Conservation (phyloP, 2,113 vertebrate species). For the Calyptomena viridis region DNA sequence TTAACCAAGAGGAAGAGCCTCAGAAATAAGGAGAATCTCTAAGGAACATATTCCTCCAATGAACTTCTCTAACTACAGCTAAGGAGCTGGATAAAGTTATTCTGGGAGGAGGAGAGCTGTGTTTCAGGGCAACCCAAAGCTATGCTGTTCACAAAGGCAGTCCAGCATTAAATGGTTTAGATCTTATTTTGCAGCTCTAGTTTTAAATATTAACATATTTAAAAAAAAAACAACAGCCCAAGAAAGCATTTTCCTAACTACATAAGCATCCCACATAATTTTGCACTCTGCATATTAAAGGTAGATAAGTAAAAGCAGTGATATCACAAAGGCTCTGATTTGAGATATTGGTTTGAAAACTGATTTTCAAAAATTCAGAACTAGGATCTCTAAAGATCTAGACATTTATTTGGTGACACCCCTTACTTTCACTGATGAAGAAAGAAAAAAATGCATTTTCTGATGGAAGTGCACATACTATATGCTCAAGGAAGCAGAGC, state of each 20-base stretch:
- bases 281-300: slow-evolving; percentile 41
- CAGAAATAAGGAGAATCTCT: slow-evolving; percentile 70
- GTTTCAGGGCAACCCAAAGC: slow-evolving; percentile 46
- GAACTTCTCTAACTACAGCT: slow-evolving; percentile 58
- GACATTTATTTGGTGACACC: slow-evolving; percentile 25
- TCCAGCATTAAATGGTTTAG: slow-evolving; percentile 66
- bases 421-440: slow-evolving; percentile 34
- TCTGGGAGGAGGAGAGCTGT: slow-evolving; percentile 61
- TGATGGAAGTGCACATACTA: slow-evolving; percentile 58
- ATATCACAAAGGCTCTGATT: slow-evolving; percentile 50
- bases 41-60: slow-evolving; percentile 61
- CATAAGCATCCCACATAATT: slow-evolving; percentile 63
- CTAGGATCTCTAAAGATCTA: not conserved
- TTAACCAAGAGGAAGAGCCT: slow-evolving; percentile 74
- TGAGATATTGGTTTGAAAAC: slow-evolving; percentile 22
- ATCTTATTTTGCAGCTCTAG: slow-evolving; percentile 80
- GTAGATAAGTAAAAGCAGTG: slow-evolving; percentile 67
- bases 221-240: slow-evolving; percentile 39
- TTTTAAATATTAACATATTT: slow-evolving; percentile 40
- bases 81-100: slow-evolving; percentile 54
- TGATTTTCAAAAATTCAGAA: not conserved
- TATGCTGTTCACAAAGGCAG: slow-evolving; percentile 48
- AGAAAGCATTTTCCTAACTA: slow-evolving; percentile 72
- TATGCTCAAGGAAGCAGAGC: slow-evolving; percentile 27
- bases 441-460: slow-evolving; percentile 27